These are phyloP conservation scores for Terebella lapidaria DNA, from an alignment of 2,888 invertebrate genomes.

Conservation along the genomic window DNA sequence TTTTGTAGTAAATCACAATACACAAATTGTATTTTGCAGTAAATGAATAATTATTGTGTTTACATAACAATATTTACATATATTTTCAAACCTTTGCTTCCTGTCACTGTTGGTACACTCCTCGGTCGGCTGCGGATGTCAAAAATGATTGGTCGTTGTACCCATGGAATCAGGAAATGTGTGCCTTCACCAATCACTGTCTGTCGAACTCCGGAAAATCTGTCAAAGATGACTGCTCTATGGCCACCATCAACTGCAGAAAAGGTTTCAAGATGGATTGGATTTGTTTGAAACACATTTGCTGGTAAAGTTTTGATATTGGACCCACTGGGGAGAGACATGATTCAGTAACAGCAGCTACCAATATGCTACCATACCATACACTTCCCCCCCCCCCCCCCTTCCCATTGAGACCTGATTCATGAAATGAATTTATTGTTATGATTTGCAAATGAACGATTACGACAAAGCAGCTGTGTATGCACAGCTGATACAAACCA, in stretches of 20 bases:
- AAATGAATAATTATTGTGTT: not conserved
- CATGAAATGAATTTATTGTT: too few relatives aligned
- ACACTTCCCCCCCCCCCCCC: too few relatives aligned
- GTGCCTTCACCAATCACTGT: slow-evolving; percentile 94
- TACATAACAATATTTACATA: not conserved
- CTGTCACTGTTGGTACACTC: slow-evolving; percentile 93
- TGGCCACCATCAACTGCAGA: slow-evolving; percentile 89
- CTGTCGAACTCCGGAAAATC: slow-evolving; percentile 91
- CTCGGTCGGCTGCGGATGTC: slow-evolving; percentile 94
- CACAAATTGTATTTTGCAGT: too few relatives aligned
- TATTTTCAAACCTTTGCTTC: slow-evolving; percentile 76
- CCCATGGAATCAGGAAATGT: slow-evolving; percentile 98
- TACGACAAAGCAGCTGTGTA: too few relatives aligned
- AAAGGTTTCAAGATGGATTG: too few relatives aligned
- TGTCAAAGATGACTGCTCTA: slow-evolving; percentile 98
- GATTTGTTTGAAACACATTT: not conserved
- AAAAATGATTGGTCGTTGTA: slow-evolving; percentile 96
- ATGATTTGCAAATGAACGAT: too few relatives aligned
- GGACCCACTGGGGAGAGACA: too few relatives aligned
- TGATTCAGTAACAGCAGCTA: too few relatives aligned
- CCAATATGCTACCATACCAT: too few relatives aligned
- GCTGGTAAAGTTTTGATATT: not conserved
- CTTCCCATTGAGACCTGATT: too few relatives aligned
- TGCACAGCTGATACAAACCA: too few relatives aligned
- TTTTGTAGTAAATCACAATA: too few relatives aligned